A percentile compares a stretch with the other conserved stretches of the same genome.
Conservation (phyloP, 64 coral and sea anemone genomes). For the Porites australiensis region DNA sequence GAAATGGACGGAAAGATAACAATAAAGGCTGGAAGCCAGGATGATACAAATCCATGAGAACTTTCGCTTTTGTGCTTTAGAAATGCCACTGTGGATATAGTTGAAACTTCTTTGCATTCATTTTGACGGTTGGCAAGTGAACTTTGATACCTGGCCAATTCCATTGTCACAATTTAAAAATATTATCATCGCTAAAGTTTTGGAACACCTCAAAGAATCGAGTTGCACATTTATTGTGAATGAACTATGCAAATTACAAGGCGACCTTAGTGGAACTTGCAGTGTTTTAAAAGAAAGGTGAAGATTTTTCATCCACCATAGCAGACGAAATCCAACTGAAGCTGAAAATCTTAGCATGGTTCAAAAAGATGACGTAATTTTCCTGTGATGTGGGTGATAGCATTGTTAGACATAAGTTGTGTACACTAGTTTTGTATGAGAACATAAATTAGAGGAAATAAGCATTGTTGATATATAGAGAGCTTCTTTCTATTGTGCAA, state of each 20-base stretch:
- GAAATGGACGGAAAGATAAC: too few species aligned
- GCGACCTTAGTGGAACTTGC: conserved; percentile 7
- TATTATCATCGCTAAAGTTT: conserved; percentile 11
- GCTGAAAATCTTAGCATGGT: conserved; percentile 28
- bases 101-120: conserved; percentile 23
- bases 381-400: conserved; percentile 33
- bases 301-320: conserved; percentile 13
- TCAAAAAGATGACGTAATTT: conserved; percentile 16
- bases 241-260: conserved; percentile 30
- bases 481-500: not conserved
- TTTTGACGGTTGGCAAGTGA: conserved; percentile 28
- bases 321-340: conserved; percentile 26
- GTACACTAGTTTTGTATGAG: not conserved
- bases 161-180: conserved; percentile 10
- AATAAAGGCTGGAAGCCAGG: too few species aligned
- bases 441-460: conserved; percentile 7
- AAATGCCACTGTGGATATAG: conserved; percentile 30
- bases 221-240: conserved; percentile 31
- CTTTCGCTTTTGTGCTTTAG: not conserved
- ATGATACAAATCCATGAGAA: too few species aligned
- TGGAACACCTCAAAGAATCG: conserved; percentile 45
- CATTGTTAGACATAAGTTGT: conserved; percentile 1
- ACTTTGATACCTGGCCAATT: conserved; percentile 32
- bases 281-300: conserved; percentile 36
- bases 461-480: not conserved